Evolutionary conservation across 2,113 vertebrate genomes (phyloP).

Genomic region (Petroica traversi): DNA sequence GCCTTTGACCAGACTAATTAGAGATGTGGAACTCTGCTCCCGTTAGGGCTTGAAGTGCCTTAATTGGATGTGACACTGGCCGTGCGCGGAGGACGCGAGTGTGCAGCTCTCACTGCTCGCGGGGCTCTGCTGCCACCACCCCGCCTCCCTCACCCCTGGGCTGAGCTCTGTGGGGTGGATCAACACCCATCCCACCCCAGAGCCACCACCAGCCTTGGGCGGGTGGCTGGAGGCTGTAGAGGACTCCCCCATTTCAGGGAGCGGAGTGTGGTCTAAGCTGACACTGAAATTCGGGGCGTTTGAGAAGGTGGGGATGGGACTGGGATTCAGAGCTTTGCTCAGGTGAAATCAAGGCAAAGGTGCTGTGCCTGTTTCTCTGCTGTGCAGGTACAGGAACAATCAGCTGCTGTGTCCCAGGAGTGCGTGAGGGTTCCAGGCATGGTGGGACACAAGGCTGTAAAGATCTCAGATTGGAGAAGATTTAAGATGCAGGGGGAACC

Average conservation of each 20-base stretch:
- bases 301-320: background rate
- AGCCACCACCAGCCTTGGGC: background rate
- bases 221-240: background rate
- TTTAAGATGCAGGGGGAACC: background rate
- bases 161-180: background rate
- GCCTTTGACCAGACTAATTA: slow-evolving; percentile 50
- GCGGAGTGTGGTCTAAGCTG: background rate
- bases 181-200: background rate
- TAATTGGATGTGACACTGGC: slow-evolving; percentile 57
- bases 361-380: background rate
- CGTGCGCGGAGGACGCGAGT: background rate
- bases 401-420: background rate
- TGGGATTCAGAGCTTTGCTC: background rate
- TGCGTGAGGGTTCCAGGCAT: background rate
- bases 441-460: background rate
- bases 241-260: background rate
- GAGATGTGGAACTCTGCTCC: slow-evolving; percentile 30
- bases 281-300: background rate
- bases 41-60: background rate
- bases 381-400: background rate
- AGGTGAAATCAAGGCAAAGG: background rate
- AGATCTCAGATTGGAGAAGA: background rate
- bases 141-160: background rate
- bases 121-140: background rate
- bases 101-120: background rate